Conservation (phyloP, 2,797 vertebrate genomes). For the Rhincodon typus region DNA sequence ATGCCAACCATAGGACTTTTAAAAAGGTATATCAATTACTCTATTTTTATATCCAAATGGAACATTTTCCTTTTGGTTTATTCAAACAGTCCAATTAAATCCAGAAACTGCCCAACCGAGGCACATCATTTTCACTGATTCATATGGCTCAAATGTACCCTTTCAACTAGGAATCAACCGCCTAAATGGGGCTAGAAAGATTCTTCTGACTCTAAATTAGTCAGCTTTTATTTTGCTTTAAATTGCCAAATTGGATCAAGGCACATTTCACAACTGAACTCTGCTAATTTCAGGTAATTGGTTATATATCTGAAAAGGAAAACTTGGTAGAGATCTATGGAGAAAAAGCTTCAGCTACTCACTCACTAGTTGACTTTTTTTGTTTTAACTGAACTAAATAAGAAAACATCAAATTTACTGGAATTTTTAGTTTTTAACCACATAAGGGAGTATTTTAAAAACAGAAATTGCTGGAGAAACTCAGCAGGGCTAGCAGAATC, state of each 20-base stretch:
- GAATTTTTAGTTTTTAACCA: not conserved
- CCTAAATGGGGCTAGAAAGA: not conserved
- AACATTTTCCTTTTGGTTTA: not conserved
- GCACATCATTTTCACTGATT: not conserved
- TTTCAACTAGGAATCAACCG: not conserved
- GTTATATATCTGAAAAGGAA: not conserved
- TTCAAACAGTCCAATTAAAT: not conserved
- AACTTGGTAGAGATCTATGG: not conserved
- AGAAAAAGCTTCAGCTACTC: not conserved
- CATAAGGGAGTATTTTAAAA: not conserved
- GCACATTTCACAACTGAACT: not conserved
- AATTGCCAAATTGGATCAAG: not conserved
- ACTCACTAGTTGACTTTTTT: not conserved
- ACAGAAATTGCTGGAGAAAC: no score
- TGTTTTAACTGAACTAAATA: not conserved
- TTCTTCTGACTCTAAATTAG: not conserved
- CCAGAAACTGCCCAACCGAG: not conserved
- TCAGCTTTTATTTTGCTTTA: not conserved
- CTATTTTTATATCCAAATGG: not conserved
- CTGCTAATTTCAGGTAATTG: slow-evolving; percentile 2
- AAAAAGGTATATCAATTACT: not conserved
- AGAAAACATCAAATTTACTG: not conserved
- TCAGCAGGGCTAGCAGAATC: no score
- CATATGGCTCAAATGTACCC: not conserved
- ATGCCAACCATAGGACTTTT: not conserved